Evolutionary conservation across 2,888 invertebrate species (phyloP), one percentile per base, ranked within the genome.

Genomic region (Cephus sareptanus): DNA sequence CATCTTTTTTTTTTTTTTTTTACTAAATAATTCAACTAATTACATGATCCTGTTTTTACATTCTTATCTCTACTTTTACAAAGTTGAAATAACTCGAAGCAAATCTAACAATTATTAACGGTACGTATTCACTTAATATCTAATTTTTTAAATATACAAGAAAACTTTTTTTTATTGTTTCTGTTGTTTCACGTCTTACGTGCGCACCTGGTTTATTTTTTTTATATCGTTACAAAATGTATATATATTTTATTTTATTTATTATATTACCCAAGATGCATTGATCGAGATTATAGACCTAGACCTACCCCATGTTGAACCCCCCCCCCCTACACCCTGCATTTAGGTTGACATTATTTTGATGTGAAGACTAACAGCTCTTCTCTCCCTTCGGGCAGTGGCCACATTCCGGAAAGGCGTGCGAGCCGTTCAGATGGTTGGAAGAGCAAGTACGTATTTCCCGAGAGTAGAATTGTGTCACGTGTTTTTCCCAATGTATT

Each of bases 361-460:
- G 77, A 83, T 85, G 86, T 88, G 86, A 91, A 90, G 89, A 92
- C 92, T 92, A 92, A 92, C 92, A 90, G 89, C 89, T 91, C 88
- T 90, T 93, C 92, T 92, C 88, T 93, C 92, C 93, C 92, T 89
- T 88, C 90, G 92, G 93, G 92, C 95, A 99, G 99, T 99, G 97
- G 98, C 98, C 92, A 97, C 98, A 93, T 99, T 99, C 97, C 97
- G 98, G 96, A 98, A 99, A 94, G 98, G 99, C 95, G 99, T 99
- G 93, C 97, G 98, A 93, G 98, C 98, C 94, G 97, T 98, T 94
- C 98, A 98, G 95, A 96, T 98, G 96, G 97, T 97, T 94, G 98
- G 98, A 94, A 95, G 98, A 95, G 97, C 98, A 97, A 98, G 98
- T 98, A 98, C 95, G 98, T 98, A 97, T 93, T 89, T 89, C 85